Conservation (phyloP, 2,888 invertebrate genomes). For the Mactromeris polynyma region DNA sequence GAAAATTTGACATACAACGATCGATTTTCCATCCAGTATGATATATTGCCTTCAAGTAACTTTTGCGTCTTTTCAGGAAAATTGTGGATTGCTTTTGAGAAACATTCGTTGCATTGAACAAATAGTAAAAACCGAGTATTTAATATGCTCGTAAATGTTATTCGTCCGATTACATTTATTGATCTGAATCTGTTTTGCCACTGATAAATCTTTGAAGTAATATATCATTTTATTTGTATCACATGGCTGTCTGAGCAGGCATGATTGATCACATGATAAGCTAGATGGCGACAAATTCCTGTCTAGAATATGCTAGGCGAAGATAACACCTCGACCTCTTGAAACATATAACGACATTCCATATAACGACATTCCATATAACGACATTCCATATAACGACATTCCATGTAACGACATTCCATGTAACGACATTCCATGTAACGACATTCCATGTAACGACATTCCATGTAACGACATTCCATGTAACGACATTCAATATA, state of each 20-base stretch:
- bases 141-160: background rate
- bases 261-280: background rate
- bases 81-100: background rate
- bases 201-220: background rate
- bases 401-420: too few relatives aligned
- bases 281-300: background rate
- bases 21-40: conserved; percentile 9
- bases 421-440: too few relatives aligned
- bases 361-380: too few relatives aligned
- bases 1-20: background rate
- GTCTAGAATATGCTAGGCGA: background rate
- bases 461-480: too few relatives aligned
- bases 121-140: background rate
- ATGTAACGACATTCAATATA: too few relatives aligned
- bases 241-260: background rate
- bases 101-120: background rate
- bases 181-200: background rate
- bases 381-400: too few relatives aligned
- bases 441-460: too few relatives aligned
- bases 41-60: conserved; percentile 15
- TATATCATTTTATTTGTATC: background rate
- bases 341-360: too few relatives aligned
- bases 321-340: background rate
- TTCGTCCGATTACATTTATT: background rate
- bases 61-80: conserved; percentile 14